Evolutionary conservation across 2,113 vertebrate species (phyloP), one percentile per base, ranked within the genome.

Genomic region (Nycticryphes semicollaris): DNA sequence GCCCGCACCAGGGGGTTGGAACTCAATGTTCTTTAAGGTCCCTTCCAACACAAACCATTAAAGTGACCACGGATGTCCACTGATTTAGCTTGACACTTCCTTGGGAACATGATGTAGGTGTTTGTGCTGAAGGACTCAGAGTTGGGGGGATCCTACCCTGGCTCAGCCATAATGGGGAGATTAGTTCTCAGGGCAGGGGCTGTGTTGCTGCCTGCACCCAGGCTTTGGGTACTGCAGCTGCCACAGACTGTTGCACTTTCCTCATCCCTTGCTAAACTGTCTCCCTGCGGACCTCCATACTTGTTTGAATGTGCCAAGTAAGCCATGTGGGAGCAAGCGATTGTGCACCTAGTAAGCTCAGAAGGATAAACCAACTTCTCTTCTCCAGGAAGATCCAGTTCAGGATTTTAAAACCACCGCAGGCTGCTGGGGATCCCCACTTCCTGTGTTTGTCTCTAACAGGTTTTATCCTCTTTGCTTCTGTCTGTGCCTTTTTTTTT

Each of bases 151-250:
- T 23, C 68, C 20, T 47, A 27, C 30, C 25, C 15, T 15, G 37
- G 27, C 69, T 70, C 45, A 57, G 16, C 24, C 2, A 3, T 35
- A 41, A 75, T 6, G 33, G 31, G 54, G 19, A 41, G 9, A 59
- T 7, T 9, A 13, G 27, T 39, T 45, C 1, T 1, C 47, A 45
- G 19, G 62, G 30, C 60, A 47, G 64, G 31, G 48, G n/a, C 28
- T 28, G 3, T 6, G 22, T 56, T 35, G 41, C 57, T 84, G 24
- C 37, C 75, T 56, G 39, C 50, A 60, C 6, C n/a, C 18, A 2
- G 14, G 18, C 31, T 63, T 43, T 15, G 16, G 5, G 7, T 16
- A 24, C 63, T 0, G 0, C 12, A 27, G 35, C 39, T 77, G 45
- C 79, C 16, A 17, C 20, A 37, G 47, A 25, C 57, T 14, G 35